Evolutionary conservation across 2,888 invertebrate genomes (phyloP).

Genomic region (Meandrusa payeni): DNA sequence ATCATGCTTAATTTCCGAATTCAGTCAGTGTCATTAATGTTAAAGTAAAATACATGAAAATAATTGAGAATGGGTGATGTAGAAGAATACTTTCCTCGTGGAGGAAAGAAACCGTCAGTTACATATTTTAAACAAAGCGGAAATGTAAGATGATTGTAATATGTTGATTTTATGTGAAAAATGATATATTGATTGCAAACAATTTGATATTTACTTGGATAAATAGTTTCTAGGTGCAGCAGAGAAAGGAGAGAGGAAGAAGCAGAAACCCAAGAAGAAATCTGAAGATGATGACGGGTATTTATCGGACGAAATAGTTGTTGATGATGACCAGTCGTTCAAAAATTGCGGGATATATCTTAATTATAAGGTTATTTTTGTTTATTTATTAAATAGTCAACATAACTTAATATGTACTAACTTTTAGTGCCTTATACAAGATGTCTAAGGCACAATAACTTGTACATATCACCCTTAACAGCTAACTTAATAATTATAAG

Average conservation of each 20-base stretch:
- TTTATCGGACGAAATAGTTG: constrained; percentile 59
- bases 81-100: constrained; percentile 81
- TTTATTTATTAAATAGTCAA: background rate
- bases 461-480: too few species aligned
- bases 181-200: constrained; percentile 5
- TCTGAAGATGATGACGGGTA: constrained; percentile 67
- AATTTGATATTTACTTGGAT: constrained; percentile 8
- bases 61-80: constrained; percentile 52
- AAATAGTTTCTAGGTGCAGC: constrained; percentile 62
- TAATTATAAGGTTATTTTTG: constrained; percentile 54
- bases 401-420: too few species aligned
- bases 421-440: too few species aligned
- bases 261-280: constrained; percentile 56
- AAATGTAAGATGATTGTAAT: constrained; percentile 51
- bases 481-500: too few species aligned
- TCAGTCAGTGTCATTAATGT: background rate
- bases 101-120: constrained; percentile 71
- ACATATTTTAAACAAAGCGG: constrained; percentile 67
- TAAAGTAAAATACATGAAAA: background rate
- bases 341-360: constrained; percentile 59
- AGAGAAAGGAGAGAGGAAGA: constrained; percentile 65
- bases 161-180: constrained; percentile 12
- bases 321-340: constrained; percentile 51
- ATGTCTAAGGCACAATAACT: too few species aligned
- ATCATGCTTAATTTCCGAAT: constrained; percentile 13